These are phyloP conservation scores for Aplidium turbinatum DNA, from an alignment of 23 tunicate species.

Conservation along the genomic window DNA sequence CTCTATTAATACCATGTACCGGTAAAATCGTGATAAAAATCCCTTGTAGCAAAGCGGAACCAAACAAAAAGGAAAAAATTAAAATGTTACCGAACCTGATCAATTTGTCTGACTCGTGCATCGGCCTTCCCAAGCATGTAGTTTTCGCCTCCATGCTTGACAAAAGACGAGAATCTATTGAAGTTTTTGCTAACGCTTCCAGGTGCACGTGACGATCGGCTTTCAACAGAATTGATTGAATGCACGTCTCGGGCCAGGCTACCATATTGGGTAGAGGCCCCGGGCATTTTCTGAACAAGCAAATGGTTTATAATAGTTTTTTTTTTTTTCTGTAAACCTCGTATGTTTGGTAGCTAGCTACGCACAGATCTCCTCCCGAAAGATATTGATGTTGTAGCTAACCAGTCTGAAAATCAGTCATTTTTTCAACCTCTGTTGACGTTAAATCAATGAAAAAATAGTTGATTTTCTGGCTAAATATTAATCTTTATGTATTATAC, in stretches of 20 bases:
- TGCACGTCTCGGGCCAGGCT: constrained; percentile 57
- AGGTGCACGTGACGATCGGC: constrained; percentile 44
- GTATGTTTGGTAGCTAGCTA: too few relatives aligned
- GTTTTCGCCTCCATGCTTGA: constrained; percentile 85
- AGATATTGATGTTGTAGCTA: too few relatives aligned
- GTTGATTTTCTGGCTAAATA: too few relatives aligned
- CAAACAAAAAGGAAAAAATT: neutral
- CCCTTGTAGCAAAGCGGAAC: too few relatives aligned
- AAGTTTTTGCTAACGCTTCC: constrained; percentile 83
- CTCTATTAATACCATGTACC: neutral
- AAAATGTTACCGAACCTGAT: constrained; percentile 55
- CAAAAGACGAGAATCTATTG: constrained; percentile 89
- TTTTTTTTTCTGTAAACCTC: too few relatives aligned
- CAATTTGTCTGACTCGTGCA: constrained; percentile 78
- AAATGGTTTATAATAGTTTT: too few relatives aligned
- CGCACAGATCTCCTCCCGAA: too few relatives aligned
- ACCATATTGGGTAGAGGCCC: constrained; percentile 62
- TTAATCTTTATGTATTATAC: too few relatives aligned
- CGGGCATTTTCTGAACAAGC: constrained; percentile 26
- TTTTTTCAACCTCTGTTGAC: too few relatives aligned
- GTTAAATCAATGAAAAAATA: too few relatives aligned
- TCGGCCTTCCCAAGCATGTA: constrained; percentile 92
- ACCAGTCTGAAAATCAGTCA: too few relatives aligned
- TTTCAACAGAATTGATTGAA: constrained; percentile 48
- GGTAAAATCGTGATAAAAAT: too few relatives aligned